These are phyloP conservation scores for Caiman crocodilus DNA, from an alignment of 2,797 vertebrate species.

Conservation along the genomic window DNA sequence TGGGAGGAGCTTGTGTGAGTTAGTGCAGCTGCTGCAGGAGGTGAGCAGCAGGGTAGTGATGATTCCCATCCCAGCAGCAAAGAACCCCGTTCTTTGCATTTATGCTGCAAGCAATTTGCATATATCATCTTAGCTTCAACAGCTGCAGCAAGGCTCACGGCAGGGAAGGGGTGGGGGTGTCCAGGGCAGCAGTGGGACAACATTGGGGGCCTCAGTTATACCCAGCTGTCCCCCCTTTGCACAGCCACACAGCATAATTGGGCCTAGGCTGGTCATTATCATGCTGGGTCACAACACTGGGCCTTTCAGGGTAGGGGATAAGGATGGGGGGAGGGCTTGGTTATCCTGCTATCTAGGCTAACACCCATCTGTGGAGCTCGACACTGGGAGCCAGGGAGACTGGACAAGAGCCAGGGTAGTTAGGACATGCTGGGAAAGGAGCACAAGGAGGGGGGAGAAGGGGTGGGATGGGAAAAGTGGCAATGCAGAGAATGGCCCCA, in stretches of 20 bases:
- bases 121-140: neutral
- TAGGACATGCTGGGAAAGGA: too few relatives aligned
- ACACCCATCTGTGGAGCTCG: neutral
- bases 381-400: neutral
- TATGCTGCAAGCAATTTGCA: neutral
- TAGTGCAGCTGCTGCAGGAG: neutral
- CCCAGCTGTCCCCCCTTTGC: neutral
- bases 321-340: neutral
- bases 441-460: too few relatives aligned
- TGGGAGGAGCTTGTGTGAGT: neutral
- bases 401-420: neutral
- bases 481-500: too few relatives aligned
- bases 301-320: too few relatives aligned
- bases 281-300: neutral
- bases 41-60: too few relatives aligned
- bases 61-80: neutral
- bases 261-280: neutral
- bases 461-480: neutral
- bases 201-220: neutral
- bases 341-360: neutral
- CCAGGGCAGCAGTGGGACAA: too few relatives aligned
- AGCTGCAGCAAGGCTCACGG: too few relatives aligned
- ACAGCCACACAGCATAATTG: neutral
- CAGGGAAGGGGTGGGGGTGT: too few relatives aligned
- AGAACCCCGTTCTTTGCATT: neutral